Percentiles rank a stretch among this genome's conserved stretches.
These are phyloP conservation scores for Octodon degus DNA, from an alignment of 2,113 vertebrate genomes.

Conservation along the genomic window DNA sequence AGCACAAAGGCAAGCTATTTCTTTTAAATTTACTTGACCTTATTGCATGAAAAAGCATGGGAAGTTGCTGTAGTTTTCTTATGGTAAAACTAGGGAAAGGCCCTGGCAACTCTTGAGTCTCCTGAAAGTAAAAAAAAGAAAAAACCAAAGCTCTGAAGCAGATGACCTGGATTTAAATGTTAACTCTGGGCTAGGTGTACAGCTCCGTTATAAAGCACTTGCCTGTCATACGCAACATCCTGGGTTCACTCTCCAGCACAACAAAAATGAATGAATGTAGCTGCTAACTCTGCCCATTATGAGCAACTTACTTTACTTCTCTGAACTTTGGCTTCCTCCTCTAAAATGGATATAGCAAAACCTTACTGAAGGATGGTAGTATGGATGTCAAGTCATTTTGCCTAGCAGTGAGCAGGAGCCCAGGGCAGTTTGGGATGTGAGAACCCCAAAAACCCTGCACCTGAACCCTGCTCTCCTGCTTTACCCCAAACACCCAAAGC, in stretches of 20 bases:
- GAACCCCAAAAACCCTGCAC: neutral
- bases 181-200: neutral
- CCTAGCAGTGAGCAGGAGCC: neutral
- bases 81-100: neutral
- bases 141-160: neutral
- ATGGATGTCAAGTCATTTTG: neutral
- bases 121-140: neutral
- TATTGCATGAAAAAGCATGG: neutral
- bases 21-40: neutral
- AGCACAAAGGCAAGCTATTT: neutral
- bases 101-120: neutral
- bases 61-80: neutral
- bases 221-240: neutral
- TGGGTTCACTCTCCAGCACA: neutral
- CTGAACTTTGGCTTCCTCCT: conserved; percentile 26
- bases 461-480: conserved; percentile 31
- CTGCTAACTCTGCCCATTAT: neutral
- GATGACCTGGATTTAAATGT: neutral
- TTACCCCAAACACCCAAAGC: neutral
- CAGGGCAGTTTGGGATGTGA: neutral
- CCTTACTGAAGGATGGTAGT: neutral
- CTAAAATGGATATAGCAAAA: conserved; percentile 4
- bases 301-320: neutral
- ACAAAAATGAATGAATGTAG: neutral
- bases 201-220: neutral